Evolutionary conservation across 1,140 invertebrate genomes (phyloP).

Genomic region (Scaptomyza hsui): DNA sequence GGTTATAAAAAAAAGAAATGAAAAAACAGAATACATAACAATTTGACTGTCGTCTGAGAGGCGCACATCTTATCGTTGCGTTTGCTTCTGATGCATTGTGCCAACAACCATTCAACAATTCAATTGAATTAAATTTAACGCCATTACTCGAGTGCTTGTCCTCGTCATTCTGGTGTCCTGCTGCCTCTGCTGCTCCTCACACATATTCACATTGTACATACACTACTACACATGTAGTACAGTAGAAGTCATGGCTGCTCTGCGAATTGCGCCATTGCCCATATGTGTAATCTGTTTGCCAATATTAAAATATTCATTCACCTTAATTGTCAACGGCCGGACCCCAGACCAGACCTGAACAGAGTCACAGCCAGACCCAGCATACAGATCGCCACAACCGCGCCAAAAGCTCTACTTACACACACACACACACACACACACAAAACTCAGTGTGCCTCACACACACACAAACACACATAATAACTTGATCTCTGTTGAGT

Average conservation of each 20-base stretch:
- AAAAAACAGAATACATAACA: no score
- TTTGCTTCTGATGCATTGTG: slow-evolving; percentile 67
- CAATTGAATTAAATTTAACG: slow-evolving; percentile 80
- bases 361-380: slow-evolving; percentile 3
- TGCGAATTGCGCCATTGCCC: slow-evolving; percentile 57
- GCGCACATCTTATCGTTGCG: slow-evolving; percentile 28
- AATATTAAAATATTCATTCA: slow-evolving; percentile 83
- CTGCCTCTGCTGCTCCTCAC: background rate
- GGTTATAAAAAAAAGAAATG: background rate
- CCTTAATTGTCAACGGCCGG: slow-evolving; percentile 79
- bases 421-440: slow-evolving; percentile 14
- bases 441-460: background rate
- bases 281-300: slow-evolving; percentile 82
- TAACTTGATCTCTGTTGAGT: slow-evolving; percentile 82
- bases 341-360: background rate
- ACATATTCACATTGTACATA: background rate
- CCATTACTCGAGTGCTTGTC: slow-evolving; percentile 62
- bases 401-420: slow-evolving; percentile 62
- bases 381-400: slow-evolving; percentile 51
- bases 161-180: background rate
- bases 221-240: slow-evolving; percentile 2
- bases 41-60: background rate
- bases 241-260: slow-evolving; percentile 36
- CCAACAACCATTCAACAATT: slow-evolving; percentile 65
- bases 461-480: slow-evolving; percentile 55